Percentiles rank a stretch among this genome's conserved stretches.
Evolutionary conservation across 2,113 vertebrate species (phyloP).

Genomic region (Oncorhynchus kisutch): DNA sequence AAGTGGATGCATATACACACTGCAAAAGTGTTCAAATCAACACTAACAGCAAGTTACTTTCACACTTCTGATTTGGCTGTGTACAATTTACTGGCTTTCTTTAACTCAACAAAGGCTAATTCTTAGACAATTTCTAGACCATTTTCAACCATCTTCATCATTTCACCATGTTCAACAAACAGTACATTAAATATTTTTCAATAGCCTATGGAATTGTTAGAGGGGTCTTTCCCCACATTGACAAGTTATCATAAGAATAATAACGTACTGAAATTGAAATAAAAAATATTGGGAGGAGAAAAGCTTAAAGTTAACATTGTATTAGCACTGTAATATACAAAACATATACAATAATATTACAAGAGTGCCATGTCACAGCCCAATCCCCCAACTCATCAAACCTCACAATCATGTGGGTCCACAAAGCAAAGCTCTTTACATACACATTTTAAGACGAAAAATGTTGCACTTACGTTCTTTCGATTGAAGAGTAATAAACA

Average conservation of each 20-base stretch:
- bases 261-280: background rate
- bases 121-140: too few relatives aligned
- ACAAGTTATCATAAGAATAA: background rate
- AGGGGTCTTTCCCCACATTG: background rate
- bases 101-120: too few relatives aligned
- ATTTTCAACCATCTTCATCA: too few relatives aligned
- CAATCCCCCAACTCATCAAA: background rate
- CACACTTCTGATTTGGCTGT: too few relatives aligned
- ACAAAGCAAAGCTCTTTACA: background rate
- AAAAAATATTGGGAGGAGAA: background rate
- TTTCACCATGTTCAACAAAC: too few relatives aligned
- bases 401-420: background rate
- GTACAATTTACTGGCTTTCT: too few relatives aligned
- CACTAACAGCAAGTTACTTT: too few relatives aligned
- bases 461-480: constrained; percentile 73
- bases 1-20: too few relatives aligned
- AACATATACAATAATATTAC: background rate
- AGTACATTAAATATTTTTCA: too few relatives aligned
- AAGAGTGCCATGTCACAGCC: background rate
- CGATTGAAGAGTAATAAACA: constrained; percentile 63
- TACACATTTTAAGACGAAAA: background rate
- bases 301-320: background rate
- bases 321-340: background rate
- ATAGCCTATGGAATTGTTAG: background rate
- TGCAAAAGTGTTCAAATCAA: too few relatives aligned